Evolutionary conservation across 2,113 vertebrate genomes (phyloP), one percentile per base, ranked within the genome.

Genomic region (Sciurus niger): DNA sequence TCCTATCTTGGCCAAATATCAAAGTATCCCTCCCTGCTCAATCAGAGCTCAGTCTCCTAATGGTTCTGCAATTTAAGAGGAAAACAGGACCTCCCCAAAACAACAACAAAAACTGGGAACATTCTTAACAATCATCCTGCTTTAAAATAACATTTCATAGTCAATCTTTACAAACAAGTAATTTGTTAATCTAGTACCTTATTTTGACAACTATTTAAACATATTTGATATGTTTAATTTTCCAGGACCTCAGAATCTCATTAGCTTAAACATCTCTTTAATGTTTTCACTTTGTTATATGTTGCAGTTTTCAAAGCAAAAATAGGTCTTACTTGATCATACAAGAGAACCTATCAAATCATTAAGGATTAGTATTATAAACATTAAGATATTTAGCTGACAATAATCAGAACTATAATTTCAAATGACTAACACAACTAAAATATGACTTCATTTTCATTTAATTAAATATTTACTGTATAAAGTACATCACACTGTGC

Each of bases 101-200:
- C 60, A 24, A 24, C 60, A 24, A 63, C 22, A 70, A 70, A 70
- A 70, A 70, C 34, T n/a, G 32, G 34, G 14, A 70, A 70, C 67
- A 70, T 80, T 82, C 72, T 94, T 85, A 95, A 89, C 51, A 90
- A 30, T 11, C 22, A 90, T 67, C 7, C n/a, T 91, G 72, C 72
- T 87, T 96, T 93, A 72, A 95, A 95, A 74, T 80, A 88, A n/a
- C 40, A 96, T 48, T 94, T 78, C 48, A 70, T 14, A 92, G 28
- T 93, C 46, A 93, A 85, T 76, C 73, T 84, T 91, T 85, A 84
- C 16, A 93, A 96, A 92, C 24, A 90, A 95, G 46, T 53, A 74
- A 89, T 77, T 25, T 84, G n/a, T 70, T 94, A 91, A 91, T 58
- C 82, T 79, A 87, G 48, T 67, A 77, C 82, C 22, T 48, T 70